Evolutionary conservation across 2,888 invertebrate genomes (phyloP).

Genomic region (Nomada goodeniana): DNA sequence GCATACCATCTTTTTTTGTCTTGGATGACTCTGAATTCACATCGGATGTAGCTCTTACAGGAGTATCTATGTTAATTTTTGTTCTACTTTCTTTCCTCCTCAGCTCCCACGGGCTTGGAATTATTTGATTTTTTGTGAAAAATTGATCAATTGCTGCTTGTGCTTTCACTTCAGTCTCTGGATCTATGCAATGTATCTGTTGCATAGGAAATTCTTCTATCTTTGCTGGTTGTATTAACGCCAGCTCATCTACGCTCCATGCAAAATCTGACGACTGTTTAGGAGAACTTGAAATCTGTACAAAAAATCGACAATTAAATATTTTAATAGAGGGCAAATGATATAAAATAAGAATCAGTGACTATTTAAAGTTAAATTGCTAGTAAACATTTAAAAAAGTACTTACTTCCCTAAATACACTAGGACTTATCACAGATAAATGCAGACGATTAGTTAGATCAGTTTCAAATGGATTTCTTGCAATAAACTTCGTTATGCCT

Average conservation of each 20-base stretch:
- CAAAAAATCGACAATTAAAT: slow-evolving; percentile 39
- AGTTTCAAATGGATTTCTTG: slow-evolving; percentile 89
- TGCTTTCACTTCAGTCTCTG: slow-evolving; percentile 87
- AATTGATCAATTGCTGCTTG: slow-evolving; percentile 89
- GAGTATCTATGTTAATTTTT: slow-evolving; percentile 66
- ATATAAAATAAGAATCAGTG: neutral
- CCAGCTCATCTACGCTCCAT: slow-evolving; percentile 91
- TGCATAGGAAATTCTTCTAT: slow-evolving; percentile 88
- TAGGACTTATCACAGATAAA: slow-evolving; percentile 88
- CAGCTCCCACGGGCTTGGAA: slow-evolving; percentile 86
- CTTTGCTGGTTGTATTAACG: slow-evolving; percentile 88
- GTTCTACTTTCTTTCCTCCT: slow-evolving; percentile 63
- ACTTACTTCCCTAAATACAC: slow-evolving; percentile 81
- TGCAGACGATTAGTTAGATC: slow-evolving; percentile 88
- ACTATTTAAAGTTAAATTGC: neutral
- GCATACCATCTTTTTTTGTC: slow-evolving; percentile 76
- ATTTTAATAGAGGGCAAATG: neutral
- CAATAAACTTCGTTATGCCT: slow-evolving; percentile 85
- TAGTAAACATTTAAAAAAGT: slow-evolving; percentile 73
- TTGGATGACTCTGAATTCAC: slow-evolving; percentile 65
- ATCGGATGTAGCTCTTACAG: slow-evolving; percentile 62
- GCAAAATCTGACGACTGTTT: slow-evolving; percentile 85
- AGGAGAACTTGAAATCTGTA: slow-evolving; percentile 81
- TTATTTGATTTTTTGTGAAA: slow-evolving; percentile 86
- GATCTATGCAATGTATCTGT: slow-evolving; percentile 88